These are phyloP conservation scores for Laspeyria flexula DNA, from an alignment of 2,888 invertebrate species.

Conservation along the genomic window DNA sequence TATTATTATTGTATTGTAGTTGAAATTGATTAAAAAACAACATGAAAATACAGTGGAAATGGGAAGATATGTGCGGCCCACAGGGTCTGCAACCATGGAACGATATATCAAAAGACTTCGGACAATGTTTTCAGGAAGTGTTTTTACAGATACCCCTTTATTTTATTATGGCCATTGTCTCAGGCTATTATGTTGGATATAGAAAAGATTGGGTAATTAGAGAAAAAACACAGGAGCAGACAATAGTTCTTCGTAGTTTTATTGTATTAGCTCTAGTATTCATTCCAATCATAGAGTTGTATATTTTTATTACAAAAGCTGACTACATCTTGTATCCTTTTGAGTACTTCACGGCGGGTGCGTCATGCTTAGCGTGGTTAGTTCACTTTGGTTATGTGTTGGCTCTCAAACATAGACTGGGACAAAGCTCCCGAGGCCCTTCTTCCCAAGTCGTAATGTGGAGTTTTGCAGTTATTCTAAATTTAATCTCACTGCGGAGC, in stretches of 20 bases:
- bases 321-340: slow-evolving; percentile 85
- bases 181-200: slow-evolving; percentile 93
- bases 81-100: slow-evolving; percentile 90
- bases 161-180: slow-evolving; percentile 90
- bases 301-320: slow-evolving; percentile 85
- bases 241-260: slow-evolving; percentile 88
- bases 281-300: slow-evolving; percentile 89
- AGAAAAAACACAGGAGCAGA: slow-evolving; percentile 86
- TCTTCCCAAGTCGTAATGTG: slow-evolving; percentile 88
- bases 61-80: slow-evolving; percentile 92
- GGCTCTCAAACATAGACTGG: slow-evolving; percentile 88
- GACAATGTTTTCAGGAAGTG: slow-evolving; percentile 94
- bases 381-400: slow-evolving; percentile 92
- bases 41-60: slow-evolving; percentile 86
- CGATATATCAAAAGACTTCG: slow-evolving; percentile 89
- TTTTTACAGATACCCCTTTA: slow-evolving; percentile 92
- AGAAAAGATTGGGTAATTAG: slow-evolving; percentile 87
- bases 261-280: slow-evolving; percentile 87
- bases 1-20: not conserved
- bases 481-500: slow-evolving; percentile 89
- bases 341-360: slow-evolving; percentile 89
- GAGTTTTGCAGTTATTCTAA: slow-evolving; percentile 88
- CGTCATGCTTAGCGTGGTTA: slow-evolving; percentile 92
- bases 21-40: slow-evolving; percentile 8
- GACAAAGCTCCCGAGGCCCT: slow-evolving; percentile 91